Base-by-base conservation (phyloP, 2,888 invertebrate species). In the Orthosia gothica region DNA sequence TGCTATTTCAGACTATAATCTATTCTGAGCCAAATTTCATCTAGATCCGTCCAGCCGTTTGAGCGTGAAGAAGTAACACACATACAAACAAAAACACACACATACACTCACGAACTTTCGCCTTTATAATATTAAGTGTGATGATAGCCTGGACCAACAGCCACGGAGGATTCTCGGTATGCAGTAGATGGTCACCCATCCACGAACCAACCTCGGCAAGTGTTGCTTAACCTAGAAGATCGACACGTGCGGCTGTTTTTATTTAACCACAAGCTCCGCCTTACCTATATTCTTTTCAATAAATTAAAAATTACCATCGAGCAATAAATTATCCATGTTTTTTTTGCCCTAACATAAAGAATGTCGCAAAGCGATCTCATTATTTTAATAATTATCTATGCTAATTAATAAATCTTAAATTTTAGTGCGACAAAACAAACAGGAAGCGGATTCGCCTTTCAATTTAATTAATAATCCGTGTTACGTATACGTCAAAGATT, bases 361-460 rank as follows among this genome's bases (percentile, higher is more conserved):
- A 59, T 74, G 69, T 74, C 69, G 64, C 70, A 79, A 78, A 73
- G 20, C 15, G 70, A 82, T 75, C 75, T 74, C 67, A 70, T 80
- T 74, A 63, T 52, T n/a, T 15, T 75, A 57, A 52, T 74, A 71
- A 66, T 75, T 76, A 71, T 54, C 15, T 69, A 84, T 71, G 66
- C 40, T 79, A 75, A 83, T 85, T 67, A 71, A 69, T 68, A 70
- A 69, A 76, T 72, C 54, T 64, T 64, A 70, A 13, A 75, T 74
- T 32, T 81, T 71, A 74, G 26, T 76, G 57, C 69, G 69, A 77
- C 79, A 81, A 70, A 80, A 74, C 50, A 70, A 76, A 84, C 81
- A 84, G 88, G 88, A 86, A 88, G 59, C 86, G 80, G 84, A 84
- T 74, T 71, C 61, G 76, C 73, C 73, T 82, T 82, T 84, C 76